phyloP scores from a whole-genome alignment of 2,113 vertebrate species.

The Zosterops japonicus region DNA sequence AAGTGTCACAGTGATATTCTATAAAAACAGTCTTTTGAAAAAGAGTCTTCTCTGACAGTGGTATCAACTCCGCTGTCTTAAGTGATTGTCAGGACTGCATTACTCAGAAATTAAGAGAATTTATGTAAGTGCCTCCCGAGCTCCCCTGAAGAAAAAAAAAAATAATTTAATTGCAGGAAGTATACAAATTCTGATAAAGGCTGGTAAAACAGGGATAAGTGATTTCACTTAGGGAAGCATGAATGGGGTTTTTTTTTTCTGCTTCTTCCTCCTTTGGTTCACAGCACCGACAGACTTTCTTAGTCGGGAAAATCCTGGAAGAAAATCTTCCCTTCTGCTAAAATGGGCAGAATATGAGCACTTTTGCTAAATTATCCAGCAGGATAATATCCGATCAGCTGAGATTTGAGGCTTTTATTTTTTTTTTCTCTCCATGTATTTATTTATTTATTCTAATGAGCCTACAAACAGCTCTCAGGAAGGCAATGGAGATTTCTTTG shows the following conservation, averaged over 20 bases:
- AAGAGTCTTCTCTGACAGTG: conserved; percentile 79
- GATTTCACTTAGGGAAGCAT: conserved; percentile 77
- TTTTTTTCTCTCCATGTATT: background rate
- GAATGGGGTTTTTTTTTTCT: background rate
- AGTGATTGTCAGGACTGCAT: conserved; percentile 84
- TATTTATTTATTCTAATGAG: background rate
- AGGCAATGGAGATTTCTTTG: background rate
- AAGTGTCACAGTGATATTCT: conserved; percentile 82
- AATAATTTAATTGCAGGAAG: conserved; percentile 87
- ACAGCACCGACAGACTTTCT: background rate
- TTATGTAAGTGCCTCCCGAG: conserved; percentile 78
- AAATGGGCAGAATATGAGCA: background rate
- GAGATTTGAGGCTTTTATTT: background rate
- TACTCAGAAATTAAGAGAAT: conserved; percentile 91
- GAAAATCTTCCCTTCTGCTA: background rate
- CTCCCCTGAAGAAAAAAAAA: conserved; percentile 79
- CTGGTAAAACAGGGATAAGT: conserved; percentile 80
- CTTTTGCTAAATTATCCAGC: conserved; percentile 1
- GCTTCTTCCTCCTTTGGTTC: conserved; percentile 22
- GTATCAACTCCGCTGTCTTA: conserved; percentile 83
- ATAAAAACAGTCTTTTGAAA: conserved; percentile 80
- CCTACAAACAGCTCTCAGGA: background rate
- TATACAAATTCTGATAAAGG: conserved; percentile 83
- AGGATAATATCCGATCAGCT: background rate
- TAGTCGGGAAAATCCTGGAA: background rate